Percentiles rank a stretch among this genome's conserved stretches.
phyloP scores from a whole-genome alignment of 2,113 vertebrate species.

The Rattus norvegicus region GRCr8 NC_086020.1:137626001-137626500 shows the following conservation, averaged over 20 bases:
- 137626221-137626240: no score
- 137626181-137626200: no score
- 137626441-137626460: not conserved
- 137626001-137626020: not conserved
- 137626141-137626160: no score
- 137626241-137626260: no score
- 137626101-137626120: not conserved
- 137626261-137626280: no score
- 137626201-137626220: no score
- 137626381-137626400: not conserved
- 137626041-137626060: not conserved
- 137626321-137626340: slow-evolving; percentile 26
- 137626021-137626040: not conserved
- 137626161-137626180: no score
- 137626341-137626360: not conserved
- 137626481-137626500: not conserved
- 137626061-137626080: not conserved
- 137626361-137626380: not conserved
- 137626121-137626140: not conserved
- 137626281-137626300: no score
- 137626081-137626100: not conserved
- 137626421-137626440: not conserved
- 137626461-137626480: not conserved
- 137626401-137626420: not conserved
- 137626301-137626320: no score